phyloP scores from a whole-genome alignment of 2,797 vertebrate species.

The Lagorchestes hirsutus region DNA sequence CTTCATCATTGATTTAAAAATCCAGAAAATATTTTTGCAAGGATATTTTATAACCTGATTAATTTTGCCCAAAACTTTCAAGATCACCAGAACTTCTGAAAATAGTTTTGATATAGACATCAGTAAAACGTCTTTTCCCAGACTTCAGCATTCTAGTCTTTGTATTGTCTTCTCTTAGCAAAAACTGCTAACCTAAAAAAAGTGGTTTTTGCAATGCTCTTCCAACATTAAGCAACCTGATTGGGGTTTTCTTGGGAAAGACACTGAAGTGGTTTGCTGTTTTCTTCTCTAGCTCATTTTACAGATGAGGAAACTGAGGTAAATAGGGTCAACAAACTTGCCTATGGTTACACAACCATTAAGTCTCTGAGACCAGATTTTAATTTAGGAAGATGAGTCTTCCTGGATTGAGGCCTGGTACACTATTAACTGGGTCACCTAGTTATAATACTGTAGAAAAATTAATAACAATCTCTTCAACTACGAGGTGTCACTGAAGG shows the following conservation, averaged over 20 bases:
- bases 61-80: neutral
- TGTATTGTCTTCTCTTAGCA: too few species aligned
- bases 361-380: neutral
- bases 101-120: neutral
- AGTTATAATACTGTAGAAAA: neutral
- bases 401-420: neutral
- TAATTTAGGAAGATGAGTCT: neutral
- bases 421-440: neutral
- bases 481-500: neutral
- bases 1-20: neutral
- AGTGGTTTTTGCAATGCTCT: neutral
- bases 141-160: too few species aligned
- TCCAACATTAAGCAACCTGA: neutral
- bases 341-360: constrained; percentile 3
- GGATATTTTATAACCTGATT: neutral
- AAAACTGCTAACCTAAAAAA: too few species aligned
- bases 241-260: neutral
- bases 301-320: neutral
- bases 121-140: neutral
- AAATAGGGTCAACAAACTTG: neutral
- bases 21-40: neutral
- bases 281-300: neutral
- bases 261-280: neutral
- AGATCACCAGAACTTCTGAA: neutral
- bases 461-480: neutral